These are phyloP conservation scores for Scopus umbretta DNA, from an alignment of 2,113 vertebrate species.

Conservation along the genomic window DNA sequence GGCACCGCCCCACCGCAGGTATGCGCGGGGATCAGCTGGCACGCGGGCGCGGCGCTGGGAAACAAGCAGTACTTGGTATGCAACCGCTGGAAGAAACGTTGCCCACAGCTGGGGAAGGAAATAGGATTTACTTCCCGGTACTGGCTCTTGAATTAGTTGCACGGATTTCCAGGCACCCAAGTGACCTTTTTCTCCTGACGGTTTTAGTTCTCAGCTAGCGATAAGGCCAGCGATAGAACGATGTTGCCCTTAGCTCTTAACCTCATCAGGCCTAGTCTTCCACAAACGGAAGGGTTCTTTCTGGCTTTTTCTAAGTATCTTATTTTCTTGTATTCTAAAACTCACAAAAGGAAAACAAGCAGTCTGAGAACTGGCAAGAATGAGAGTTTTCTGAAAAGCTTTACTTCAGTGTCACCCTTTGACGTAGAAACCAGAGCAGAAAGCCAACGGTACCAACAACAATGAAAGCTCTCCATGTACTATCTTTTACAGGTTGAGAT, in stretches of 20 bases:
- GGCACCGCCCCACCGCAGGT: fast-evolving
- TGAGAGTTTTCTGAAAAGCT: neutral
- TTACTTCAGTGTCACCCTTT: neutral
- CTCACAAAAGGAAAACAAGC: neutral
- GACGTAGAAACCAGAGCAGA: neutral
- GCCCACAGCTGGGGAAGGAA: neutral
- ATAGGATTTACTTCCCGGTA: neutral
- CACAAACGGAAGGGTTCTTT: neutral
- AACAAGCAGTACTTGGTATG: fast-evolving
- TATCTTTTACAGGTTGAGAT: neutral
- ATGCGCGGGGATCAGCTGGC: neutral
- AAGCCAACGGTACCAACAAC: neutral
- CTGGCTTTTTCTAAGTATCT: neutral
- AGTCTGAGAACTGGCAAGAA: neutral
- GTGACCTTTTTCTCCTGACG: neutral
- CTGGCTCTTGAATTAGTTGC: neutral
- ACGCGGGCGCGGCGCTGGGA: fast-evolving
- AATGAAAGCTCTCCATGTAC: neutral
- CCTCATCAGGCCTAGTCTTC: neutral
- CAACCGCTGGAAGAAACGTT: neutral
- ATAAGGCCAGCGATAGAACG: neutral
- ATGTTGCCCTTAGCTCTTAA: neutral
- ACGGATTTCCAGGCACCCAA: neutral
- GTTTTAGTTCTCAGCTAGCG: neutral
- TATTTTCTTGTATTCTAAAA: neutral